A percentile compares a stretch with the other conserved stretches of the same genome.
Evolutionary conservation across 2,113 vertebrate genomes (phyloP).

Genomic region (Brachionichthys hirsutus): DNA sequence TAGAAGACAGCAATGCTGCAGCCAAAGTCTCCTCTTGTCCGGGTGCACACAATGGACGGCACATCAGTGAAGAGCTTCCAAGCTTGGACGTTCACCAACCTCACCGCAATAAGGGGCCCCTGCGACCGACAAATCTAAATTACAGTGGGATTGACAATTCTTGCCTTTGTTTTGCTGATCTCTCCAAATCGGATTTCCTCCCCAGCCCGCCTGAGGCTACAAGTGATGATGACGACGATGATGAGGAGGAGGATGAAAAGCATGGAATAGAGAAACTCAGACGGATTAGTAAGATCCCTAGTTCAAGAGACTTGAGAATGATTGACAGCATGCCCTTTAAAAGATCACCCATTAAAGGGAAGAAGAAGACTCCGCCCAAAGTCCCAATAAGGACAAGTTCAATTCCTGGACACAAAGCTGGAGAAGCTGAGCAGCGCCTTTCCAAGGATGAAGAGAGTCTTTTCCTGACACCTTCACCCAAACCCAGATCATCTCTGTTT

Average conservation of each 20-base stretch:
- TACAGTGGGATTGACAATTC: conserved; percentile 60
- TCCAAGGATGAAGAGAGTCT: conserved; percentile 65
- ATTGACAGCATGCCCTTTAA: conserved; percentile 72
- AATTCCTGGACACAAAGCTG: conserved; percentile 56
- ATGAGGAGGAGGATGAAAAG: conserved; percentile 60
- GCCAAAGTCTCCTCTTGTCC: conserved; percentile 37
- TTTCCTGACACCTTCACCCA: conserved; percentile 64
- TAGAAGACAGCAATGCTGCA: conserved; percentile 79
- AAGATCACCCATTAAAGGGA: conserved; percentile 57
- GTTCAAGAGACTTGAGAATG: conserved; percentile 72
- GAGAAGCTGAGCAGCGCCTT: conserved; percentile 49
- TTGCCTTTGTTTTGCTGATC: conserved; percentile 79
- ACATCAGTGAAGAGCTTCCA: conserved; percentile 67
- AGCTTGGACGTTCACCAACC: conserved; percentile 75
- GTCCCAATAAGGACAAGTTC: conserved; percentile 74
- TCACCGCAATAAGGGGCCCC: conserved; percentile 51
- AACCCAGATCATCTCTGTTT: conserved; percentile 66
- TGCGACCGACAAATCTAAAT: conserved; percentile 61
- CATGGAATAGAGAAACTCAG: conserved; percentile 43
- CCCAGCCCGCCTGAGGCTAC: conserved; percentile 64
- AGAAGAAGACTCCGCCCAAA: conserved; percentile 68
- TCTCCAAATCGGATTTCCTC: conserved; percentile 68
- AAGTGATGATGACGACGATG: conserved; percentile 60
- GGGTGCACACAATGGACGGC: conserved; percentile 40
- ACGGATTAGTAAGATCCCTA: conserved; percentile 73